Percentiles rank a stretch among this genome's conserved stretches.
Evolutionary conservation across 1,140 invertebrate species (phyloP).

Genomic region (Drepana arcuata): DNA sequence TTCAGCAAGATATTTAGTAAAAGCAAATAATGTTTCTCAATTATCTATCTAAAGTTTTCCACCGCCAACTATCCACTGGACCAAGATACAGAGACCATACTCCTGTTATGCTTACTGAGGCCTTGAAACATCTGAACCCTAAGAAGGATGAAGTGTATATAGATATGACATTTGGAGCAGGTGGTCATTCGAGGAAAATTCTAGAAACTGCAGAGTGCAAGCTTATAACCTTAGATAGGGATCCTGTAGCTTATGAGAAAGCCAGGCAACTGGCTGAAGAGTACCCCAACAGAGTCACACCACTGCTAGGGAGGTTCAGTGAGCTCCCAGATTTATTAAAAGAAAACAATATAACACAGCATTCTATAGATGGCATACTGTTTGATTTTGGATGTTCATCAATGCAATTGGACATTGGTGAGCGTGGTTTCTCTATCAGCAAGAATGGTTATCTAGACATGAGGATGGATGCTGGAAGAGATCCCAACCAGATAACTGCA

Average conservation of each 20-base stretch:
- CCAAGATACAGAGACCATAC: constrained; percentile 68
- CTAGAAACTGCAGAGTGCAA: constrained; percentile 76
- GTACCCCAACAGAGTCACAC: constrained; percentile 81
- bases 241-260: constrained; percentile 82
- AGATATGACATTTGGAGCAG: constrained; percentile 96
- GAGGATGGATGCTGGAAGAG: constrained; percentile 91
- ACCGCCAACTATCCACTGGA: constrained; percentile 21
- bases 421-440: constrained; percentile 89
- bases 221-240: constrained; percentile 90
- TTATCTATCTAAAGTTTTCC: constrained; percentile 13
- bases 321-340: constrained; percentile 83
- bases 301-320: constrained; percentile 89
- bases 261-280: constrained; percentile 76
- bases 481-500: constrained; percentile 82
- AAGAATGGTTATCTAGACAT: constrained; percentile 93
- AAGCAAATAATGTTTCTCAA: constrained; percentile 42
- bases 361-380: constrained; percentile 87
- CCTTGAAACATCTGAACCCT: constrained; percentile 78
- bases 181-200: constrained; percentile 84
- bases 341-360: constrained; percentile 72
- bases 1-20: constrained; percentile 66
- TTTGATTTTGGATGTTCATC: constrained; percentile 97
- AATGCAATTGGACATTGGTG: constrained; percentile 90
- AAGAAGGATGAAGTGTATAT: constrained; percentile 76
- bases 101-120: constrained; percentile 82